phyloP scores from a whole-genome alignment of 2,888 invertebrate species.

The Tricholauxania praeusta region DNA sequence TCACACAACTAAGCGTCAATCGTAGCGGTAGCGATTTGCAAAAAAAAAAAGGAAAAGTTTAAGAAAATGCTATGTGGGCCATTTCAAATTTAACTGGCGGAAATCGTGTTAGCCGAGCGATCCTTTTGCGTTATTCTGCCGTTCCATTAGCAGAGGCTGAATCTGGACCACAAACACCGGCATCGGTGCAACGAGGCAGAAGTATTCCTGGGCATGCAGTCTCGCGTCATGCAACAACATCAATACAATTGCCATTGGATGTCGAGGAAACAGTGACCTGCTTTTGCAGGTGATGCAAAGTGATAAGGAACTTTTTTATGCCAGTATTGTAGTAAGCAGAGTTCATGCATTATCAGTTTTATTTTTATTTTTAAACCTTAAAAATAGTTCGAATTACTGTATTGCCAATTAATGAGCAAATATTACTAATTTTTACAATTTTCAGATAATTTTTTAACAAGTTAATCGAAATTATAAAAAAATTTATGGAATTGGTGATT shows the following conservation, averaged over 20 bases:
- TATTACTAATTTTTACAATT: too few relatives aligned
- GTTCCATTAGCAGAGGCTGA: constrained; percentile 60
- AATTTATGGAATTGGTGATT: too few relatives aligned
- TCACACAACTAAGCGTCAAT: too few relatives aligned
- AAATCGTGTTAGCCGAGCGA: constrained; percentile 67
- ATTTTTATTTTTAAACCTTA: too few relatives aligned
- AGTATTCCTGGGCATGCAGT: constrained; percentile 59
- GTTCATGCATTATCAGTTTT: too few relatives aligned
- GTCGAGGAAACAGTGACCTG: constrained; percentile 81
- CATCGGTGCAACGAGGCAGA: constrained; percentile 43
- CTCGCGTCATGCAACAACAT: constrained; percentile 48
- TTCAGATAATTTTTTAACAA: too few relatives aligned
- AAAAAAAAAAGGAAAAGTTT: constrained; percentile 1
- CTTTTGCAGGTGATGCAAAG: constrained; percentile 78
- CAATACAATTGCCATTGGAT: constrained; percentile 73
- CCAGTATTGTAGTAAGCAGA: too few relatives aligned
- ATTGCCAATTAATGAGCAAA: too few relatives aligned
- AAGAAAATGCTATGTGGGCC: constrained; percentile 56
- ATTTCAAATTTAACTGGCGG: constrained; percentile 66
- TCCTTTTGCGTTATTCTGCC: constrained; percentile 66
- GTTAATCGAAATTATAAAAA: too few relatives aligned
- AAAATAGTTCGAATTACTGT: too few relatives aligned
- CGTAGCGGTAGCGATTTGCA: constrained; percentile 21
- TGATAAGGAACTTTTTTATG: too few relatives aligned
- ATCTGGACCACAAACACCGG: constrained; percentile 57